Percentiles rank a stretch among this genome's conserved stretches.
Evolutionary conservation across 2,113 vertebrate genomes (phyloP).

Genomic region (Podilymbus podiceps): DNA sequence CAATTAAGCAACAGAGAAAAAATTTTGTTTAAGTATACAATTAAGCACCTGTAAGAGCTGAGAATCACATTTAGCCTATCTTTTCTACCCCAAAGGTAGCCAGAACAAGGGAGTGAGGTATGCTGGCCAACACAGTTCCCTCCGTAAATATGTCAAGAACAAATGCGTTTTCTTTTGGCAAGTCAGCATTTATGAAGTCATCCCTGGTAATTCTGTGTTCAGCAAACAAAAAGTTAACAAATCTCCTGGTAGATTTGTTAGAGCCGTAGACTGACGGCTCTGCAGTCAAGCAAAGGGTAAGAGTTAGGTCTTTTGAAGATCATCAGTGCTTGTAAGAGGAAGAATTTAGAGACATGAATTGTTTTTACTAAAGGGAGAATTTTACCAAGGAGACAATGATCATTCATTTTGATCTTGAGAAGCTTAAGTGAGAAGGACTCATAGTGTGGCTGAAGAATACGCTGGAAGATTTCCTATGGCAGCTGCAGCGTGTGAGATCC

Average conservation of each 20-base stretch:
- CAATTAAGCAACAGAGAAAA: not conserved
- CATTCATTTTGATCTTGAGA: not conserved
- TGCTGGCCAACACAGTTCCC: not conserved
- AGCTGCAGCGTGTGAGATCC: not conserved
- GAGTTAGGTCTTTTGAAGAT: not conserved
- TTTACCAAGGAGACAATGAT: not conserved
- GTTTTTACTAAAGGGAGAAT: not conserved
- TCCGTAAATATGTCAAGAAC: not conserved
- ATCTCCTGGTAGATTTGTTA: too few species aligned
- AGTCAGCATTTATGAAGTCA: not conserved
- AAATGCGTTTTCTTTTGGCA: not conserved
- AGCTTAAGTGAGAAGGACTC: not conserved
- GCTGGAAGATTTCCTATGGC: constrained; percentile 26
- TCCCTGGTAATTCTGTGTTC: not conserved
- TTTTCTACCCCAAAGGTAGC: not conserved
- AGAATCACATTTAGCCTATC: not conserved
- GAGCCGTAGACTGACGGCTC: too few species aligned
- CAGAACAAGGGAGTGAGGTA: not conserved
- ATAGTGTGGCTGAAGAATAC: not conserved
- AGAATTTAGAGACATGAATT: not conserved
- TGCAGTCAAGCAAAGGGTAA: not conserved
- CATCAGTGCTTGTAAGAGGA: not conserved
- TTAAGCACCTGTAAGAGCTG: not conserved
- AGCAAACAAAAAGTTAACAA: not conserved
- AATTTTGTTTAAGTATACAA: not conserved